Evolutionary conservation across 37 sponge, comb jelly and placozoan species (phyloP), one percentile per base, ranked within the genome.

Genomic region (Chondrosia reniformis): DNA sequence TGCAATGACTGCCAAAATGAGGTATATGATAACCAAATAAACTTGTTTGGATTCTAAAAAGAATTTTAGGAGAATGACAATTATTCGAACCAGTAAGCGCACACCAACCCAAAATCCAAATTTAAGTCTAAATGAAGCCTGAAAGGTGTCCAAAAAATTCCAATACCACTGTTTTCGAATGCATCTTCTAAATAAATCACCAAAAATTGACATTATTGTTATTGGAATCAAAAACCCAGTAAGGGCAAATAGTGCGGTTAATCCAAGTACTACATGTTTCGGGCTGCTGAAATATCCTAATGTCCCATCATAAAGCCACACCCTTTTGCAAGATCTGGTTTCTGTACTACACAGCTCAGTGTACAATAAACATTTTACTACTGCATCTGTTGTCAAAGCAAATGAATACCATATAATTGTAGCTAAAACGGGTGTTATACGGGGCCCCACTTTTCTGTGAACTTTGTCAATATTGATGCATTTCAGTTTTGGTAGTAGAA

Each of bases 271-370:
- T 8, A 64, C 49, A 41, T 83, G 83, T 40, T 83, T 44, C 0
- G 55, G 64, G 24, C 55, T 34, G n/a, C 41, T n/a, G 9, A 79
- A 61, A 55, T 75, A 84, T 15, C 15, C 42, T 9, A 71, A 22
- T 25, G 59, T 79, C 0, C 75, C 64, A 79, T 84, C 80, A 32
- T 28, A 45, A 15, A 45, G 13, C 79, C 79, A 84, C 33, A 72
- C 75, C 22, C 15, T 5, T 30, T 46, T 75, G 41, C n/a, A n/a
- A n/a, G n/a, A n/a, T n/a, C n/a, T n/a, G n/a, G n/a, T n/a, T n/a
- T n/a, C n/a, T n/a, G n/a, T n/a, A n/a, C n/a, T n/a, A n/a, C n/a
- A n/a, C n/a, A n/a, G n/a, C n/a, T n/a, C n/a, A n/a, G n/a, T n/a
- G n/a, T n/a, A n/a, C n/a, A n/a, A n/a, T n/a, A n/a, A n/a, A n/a